Conservation (phyloP, 1,140 invertebrate genomes). For the Drosophila orena region DNA sequence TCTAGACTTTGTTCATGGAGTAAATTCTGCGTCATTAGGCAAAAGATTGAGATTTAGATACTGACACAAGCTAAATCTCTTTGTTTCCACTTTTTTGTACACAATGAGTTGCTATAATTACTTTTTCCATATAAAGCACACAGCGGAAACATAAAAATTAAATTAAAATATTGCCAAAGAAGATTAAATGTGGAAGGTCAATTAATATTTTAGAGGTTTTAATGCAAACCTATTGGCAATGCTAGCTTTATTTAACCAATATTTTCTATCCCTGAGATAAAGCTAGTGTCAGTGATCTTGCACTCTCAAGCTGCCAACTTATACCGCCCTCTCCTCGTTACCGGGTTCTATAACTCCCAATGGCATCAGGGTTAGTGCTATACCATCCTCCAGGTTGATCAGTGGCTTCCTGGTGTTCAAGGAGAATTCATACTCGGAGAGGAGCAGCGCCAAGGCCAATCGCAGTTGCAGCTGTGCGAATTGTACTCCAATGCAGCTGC, state of each 20-base stretch:
- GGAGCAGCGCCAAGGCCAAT: slow-evolving; percentile 85
- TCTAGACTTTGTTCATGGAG: slow-evolving; percentile 46
- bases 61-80: slow-evolving; percentile 31
- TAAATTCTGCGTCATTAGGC: slow-evolving; percentile 38
- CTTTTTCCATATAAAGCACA: slow-evolving; percentile 13
- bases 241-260: no score
- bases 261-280: neutral
- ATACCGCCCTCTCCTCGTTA: slow-evolving; percentile 63
- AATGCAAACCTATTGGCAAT: no score
- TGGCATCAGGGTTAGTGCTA: slow-evolving; percentile 64
- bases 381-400: slow-evolving; percentile 67
- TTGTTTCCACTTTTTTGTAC: neutral
- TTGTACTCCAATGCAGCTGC: slow-evolving; percentile 86
- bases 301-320: neutral
- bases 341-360: slow-evolving; percentile 69
- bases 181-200: no score
- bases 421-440: slow-evolving; percentile 74
- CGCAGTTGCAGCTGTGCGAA: slow-evolving; percentile 88
- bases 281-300: slow-evolving; percentile 8
- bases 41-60: slow-evolving; percentile 8
- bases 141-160: slow-evolving; percentile 7
- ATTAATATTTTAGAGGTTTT: no score
- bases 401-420: slow-evolving; percentile 66
- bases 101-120: slow-evolving; percentile 6
- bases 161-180: neutral